Evolutionary conservation across 1,140 invertebrate species (phyloP), one percentile per base, ranked within the genome.

Genomic region (Bombus polaris): DNA sequence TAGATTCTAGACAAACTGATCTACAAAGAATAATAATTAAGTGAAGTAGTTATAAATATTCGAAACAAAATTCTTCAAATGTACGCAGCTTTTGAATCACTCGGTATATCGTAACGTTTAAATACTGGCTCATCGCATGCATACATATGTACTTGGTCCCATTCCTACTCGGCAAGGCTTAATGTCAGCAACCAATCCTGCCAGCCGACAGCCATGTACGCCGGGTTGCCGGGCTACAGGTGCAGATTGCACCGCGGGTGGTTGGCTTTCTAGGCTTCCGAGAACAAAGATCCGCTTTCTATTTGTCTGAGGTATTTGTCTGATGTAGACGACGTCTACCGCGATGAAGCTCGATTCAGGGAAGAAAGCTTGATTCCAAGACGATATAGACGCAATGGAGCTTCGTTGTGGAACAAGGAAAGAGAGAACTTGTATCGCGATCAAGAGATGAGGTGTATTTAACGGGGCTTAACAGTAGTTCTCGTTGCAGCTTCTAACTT

Each of bases 181-280:
- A 75, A 68, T 59, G 57, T 74, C 65, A 15, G 39, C 57, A 71
- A 81, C 35, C 77, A 22, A 32, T 59, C 44, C 47, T 42, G 25
- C 68, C 47, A 32, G 44, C 1, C 74, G 28, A 73, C 86, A 47
- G 18, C 3, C 18, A 25, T 66, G 82, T 25, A 73, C 39, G 75
- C 10, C 68, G 57, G 86, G 75, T 80, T 85, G 86, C 86, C 70
- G 9, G 15, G 22, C 44, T 66, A 37, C 44, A 80, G 82, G 86
- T 15, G 86, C 75, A 84, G 68, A 62, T 47, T 78, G 59, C 70
- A 44, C 32, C 59, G 35, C 39, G 73, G 32, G 59, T n/a, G 35
- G 53, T 66, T 79, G 44, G 79, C 66, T 83, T 68, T 68, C 81
- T 32, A 47, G 28, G 53, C 44, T 73, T 42, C 22, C 80, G 80